Conservation (phyloP, 1,140 invertebrate species). For the Probaryconus sp. region DNA sequence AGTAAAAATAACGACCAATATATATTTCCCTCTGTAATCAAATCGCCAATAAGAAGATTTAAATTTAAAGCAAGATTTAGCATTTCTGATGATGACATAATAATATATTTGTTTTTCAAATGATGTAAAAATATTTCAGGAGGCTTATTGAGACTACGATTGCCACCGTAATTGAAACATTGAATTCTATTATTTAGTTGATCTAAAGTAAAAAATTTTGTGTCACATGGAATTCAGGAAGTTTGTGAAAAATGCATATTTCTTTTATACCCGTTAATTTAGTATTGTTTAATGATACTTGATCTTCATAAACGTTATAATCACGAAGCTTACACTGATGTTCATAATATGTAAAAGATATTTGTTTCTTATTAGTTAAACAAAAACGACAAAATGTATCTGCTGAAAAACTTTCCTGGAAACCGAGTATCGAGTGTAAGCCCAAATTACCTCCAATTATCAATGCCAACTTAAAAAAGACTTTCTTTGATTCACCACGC, state of each 20-base stretch:
- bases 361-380: neutral
- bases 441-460: neutral
- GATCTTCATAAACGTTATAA: neutral
- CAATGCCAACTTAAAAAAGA: neutral
- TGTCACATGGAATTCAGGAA: slow-evolving; percentile 13
- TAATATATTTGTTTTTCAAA: no score
- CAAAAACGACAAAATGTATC: slow-evolving; percentile 32
- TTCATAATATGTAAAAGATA: slow-evolving; percentile 11
- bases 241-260: slow-evolving; percentile 19
- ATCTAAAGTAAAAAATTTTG: no score
- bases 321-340: slow-evolving; percentile 18
- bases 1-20: no score
- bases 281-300: slow-evolving; percentile 2
- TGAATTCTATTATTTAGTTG: no score
- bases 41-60: no score
- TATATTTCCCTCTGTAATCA: no score
- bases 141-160: no score
- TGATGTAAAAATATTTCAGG: no score
- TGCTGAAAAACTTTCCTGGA: slow-evolving; percentile 17
- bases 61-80: no score
- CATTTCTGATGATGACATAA: no score
- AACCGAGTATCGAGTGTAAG: neutral
- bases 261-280: slow-evolving; percentile 17
- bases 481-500: slow-evolving; percentile 1
- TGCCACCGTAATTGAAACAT: no score